Base-by-base conservation (phyloP, 2,797 vertebrate species). In the Eulemur albifrons region DNA sequence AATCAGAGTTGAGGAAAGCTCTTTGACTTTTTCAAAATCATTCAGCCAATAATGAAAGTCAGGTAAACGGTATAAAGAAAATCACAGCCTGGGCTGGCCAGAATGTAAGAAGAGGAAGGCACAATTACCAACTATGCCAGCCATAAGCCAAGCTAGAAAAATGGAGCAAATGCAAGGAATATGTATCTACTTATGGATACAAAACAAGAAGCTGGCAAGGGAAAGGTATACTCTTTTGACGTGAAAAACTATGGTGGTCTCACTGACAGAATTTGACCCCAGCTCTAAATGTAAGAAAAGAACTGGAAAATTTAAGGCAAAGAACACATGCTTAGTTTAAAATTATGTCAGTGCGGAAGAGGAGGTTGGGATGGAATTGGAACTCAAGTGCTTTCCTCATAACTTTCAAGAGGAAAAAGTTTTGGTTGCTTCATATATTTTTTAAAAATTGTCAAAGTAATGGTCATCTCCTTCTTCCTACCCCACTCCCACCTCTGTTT, bases 11-110 rank as follows among this genome's bases (percentile, higher is more conserved):
- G 50, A 92, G 20, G 81, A 88, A 79, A 63, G 23, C n/a, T 93
- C 30, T 79, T 89, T 67, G 38, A 52, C 54, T 76, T 93, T 87
- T 97, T 95, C 17, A 65, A 77, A 97, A 88, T 81, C 72, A 85
- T n/a, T 95, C 75, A 89, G 23, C 54, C 80, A 93, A 75, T 35
- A 95, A 91, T 75, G 48, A 92, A 95, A 93, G 43, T 14, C 80
- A 92, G 38, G 69, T 70, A 88, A 88, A 35, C 21, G 6, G 11
- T n/a, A 17, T 9, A 85, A 87, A 90, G 83, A 90, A 88, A 80
- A 65, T 75, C 27, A 65, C 27, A 96, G 32, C 14, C 7, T 18
- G 17, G 3, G 7, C 38, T 65, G 32, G 4, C 8, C 4, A 12
- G 50, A 84, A 67, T 32, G 1, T 23, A 83, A 23, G 23, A 79